Evolutionary conservation across 2,888 invertebrate species (phyloP).

Genomic region (Drosophila atroscutellata): DNA sequence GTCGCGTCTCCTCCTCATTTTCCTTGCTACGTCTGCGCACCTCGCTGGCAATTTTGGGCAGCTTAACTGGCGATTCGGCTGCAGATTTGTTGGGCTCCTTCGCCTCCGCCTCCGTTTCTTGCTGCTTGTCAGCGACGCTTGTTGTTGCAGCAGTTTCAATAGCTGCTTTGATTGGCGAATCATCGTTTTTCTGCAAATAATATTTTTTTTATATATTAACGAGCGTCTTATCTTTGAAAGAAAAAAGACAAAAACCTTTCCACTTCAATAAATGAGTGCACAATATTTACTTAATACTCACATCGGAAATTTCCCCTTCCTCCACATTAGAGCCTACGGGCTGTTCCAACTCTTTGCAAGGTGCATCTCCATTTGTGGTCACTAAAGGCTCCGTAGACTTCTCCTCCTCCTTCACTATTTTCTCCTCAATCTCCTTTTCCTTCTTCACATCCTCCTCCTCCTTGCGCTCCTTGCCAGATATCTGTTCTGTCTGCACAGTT

Average conservation of each 20-base stretch:
- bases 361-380: slow-evolving; percentile 44
- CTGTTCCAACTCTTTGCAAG: slow-evolving; percentile 3
- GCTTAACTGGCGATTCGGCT: slow-evolving; percentile 7
- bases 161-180: slow-evolving; percentile 7
- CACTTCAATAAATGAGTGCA: not conserved
- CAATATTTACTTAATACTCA: slow-evolving; percentile 10
- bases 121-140: not conserved
- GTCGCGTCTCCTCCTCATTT: slow-evolving; percentile 24
- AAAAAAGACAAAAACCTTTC: not conserved
- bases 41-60: slow-evolving; percentile 40
- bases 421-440: not conserved
- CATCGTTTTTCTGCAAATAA: slow-evolving; percentile 55
- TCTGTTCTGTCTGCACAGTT: slow-evolving; percentile 9
- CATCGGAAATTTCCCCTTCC: slow-evolving; percentile 68
- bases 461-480: not conserved
- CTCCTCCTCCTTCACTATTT: not conserved
- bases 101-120: not conserved
- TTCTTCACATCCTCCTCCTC: not conserved
- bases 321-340: slow-evolving; percentile 34
- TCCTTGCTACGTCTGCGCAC: slow-evolving; percentile 35
- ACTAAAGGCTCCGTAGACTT: not conserved
- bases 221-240: not conserved
- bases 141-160: not conserved
- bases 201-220: not conserved
- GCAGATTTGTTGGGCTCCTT: slow-evolving; percentile 1